Evolutionary conservation across 1,140 invertebrate species (phyloP).

Genomic region (Atta texana): DNA sequence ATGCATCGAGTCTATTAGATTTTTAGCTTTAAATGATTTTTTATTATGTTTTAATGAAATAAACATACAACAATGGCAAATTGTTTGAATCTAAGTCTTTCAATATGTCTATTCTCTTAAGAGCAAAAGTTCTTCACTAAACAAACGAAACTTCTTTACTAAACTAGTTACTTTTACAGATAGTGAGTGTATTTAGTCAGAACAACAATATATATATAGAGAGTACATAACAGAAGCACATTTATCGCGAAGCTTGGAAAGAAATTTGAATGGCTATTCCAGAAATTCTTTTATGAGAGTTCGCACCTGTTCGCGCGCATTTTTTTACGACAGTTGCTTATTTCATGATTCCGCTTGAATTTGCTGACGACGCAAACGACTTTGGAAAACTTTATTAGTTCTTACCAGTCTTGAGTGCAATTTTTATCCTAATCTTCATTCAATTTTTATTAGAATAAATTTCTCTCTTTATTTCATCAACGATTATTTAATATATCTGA

Average conservation of each 20-base stretch:
- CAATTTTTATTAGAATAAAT: background rate
- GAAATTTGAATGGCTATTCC: conserved; percentile 37
- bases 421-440: conserved; percentile 21
- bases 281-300: conserved; percentile 49
- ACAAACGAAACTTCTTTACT: background rate
- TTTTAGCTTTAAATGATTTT: background rate
- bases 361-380: conserved; percentile 31
- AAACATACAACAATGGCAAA: background rate
- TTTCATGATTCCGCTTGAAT: conserved; percentile 45
- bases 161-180: background rate
- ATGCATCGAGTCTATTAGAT: background rate
- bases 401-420: background rate
- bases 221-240: conserved; percentile 32
- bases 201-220: conserved; percentile 3
- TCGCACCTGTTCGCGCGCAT: conserved; percentile 36
- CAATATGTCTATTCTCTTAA: background rate
- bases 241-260: conserved; percentile 37
- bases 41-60: background rate
- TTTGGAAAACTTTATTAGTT: conserved; percentile 24
- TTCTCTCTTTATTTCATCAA: background rate
- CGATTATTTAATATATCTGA: background rate
- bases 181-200: background rate
- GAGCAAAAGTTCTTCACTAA: background rate
- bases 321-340: conserved; percentile 58
- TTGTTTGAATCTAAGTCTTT: background rate